Evolutionary conservation across 2,113 vertebrate species (phyloP).

Genomic region (Cryptoleucopteryx plumbea): DNA sequence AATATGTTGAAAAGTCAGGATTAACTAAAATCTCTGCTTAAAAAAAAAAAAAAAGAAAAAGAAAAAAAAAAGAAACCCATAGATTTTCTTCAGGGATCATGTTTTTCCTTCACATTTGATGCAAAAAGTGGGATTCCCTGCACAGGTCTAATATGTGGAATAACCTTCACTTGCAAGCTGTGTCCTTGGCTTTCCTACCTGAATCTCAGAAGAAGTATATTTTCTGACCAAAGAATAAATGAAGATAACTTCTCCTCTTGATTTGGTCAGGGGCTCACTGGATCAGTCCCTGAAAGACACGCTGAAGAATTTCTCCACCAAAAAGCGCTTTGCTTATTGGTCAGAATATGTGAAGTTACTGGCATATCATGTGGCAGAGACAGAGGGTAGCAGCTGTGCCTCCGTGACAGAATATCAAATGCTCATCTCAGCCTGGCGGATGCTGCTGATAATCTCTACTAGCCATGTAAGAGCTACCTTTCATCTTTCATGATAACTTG

Average conservation of each 20-base stretch:
- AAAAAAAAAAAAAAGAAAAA: not conserved
- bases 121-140: slow-evolving; percentile 12
- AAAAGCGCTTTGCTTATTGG: slow-evolving; percentile 93
- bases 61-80: not conserved
- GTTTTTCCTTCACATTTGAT: not conserved
- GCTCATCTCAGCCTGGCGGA: slow-evolving; percentile 93
- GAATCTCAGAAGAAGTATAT: not conserved
- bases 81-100: not conserved
- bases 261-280: slow-evolving; percentile 81
- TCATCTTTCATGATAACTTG: not conserved
- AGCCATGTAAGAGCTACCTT: slow-evolving; percentile 79
- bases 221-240: not conserved
- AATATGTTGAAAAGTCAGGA: not conserved
- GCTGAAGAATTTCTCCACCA: slow-evolving; percentile 84
- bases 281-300: slow-evolving; percentile 90
- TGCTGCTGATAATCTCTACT: slow-evolving; percentile 90
- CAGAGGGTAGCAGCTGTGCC: slow-evolving; percentile 80
- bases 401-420: slow-evolving; percentile 86
- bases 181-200: not conserved
- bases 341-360: slow-evolving; percentile 89
- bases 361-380: slow-evolving; percentile 82
- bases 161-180: not conserved
- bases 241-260: slow-evolving; percentile 32
- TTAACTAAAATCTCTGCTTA: not conserved
- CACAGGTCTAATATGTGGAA: not conserved